These are phyloP conservation scores for Struthidea cinerea DNA, from an alignment of 2,113 vertebrate species.

Conservation along the genomic window DNA sequence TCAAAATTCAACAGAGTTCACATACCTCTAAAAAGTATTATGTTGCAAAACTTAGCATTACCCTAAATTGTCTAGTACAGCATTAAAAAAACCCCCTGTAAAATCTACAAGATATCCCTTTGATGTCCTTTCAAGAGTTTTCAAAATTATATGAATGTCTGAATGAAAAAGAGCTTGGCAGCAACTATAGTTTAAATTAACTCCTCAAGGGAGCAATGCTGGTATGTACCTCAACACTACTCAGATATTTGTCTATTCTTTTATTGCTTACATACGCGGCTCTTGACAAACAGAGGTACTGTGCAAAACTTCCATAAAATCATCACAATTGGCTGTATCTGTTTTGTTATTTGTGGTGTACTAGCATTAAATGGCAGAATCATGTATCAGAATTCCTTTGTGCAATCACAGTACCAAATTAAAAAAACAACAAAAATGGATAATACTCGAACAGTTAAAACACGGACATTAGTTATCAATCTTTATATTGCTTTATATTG, in stretches of 20 bases:
- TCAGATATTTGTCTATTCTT: background rate
- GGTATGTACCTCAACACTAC: background rate
- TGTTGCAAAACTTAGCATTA: background rate
- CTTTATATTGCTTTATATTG: background rate
- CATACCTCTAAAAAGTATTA: background rate
- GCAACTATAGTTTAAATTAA: background rate
- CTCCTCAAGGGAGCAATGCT: background rate
- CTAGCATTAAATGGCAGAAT: background rate
- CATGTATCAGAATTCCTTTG: background rate
- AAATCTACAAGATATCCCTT: background rate
- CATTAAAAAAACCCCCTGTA: fast-evolving
- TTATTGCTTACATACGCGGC: background rate
- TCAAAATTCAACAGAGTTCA: background rate
- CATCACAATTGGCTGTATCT: background rate
- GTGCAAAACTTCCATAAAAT: background rate
- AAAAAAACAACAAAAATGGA: background rate
- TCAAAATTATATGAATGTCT: background rate
- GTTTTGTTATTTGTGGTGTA: background rate
- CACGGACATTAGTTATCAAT: background rate
- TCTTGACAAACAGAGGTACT: background rate
- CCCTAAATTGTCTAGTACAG: background rate
- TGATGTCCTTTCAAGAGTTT: background rate
- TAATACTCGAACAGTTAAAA: background rate
- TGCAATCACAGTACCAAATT: background rate
- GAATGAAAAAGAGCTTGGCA: background rate